Base-by-base conservation (phyloP, 2,113 vertebrate genomes). In the Melanotaenia duboulayi region DNA sequence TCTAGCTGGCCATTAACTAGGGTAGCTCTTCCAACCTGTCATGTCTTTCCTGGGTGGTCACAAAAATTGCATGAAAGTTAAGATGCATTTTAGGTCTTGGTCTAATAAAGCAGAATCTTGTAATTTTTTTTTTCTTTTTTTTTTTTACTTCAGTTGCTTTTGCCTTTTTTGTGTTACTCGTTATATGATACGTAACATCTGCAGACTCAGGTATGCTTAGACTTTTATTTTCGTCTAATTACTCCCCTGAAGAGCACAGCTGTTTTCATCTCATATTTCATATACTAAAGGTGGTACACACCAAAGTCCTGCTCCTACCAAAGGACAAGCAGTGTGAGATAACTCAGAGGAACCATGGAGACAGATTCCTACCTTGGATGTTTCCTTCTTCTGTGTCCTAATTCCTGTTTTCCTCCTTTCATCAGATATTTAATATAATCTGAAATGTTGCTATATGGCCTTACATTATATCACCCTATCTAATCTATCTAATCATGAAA, bases 281-380 rank as follows among this genome's bases (percentile, higher is more conserved):
- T 66, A 70, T 12, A 51, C 62, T 59, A 64, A 70, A 78, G 76
- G 40, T 50, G 42, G 50, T 46, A 44, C 12, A 56, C 39, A 64
- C 44, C 58, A 76, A 71, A 79, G 65, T 60, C 48, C 39, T 50
- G 51, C 40, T 58, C 58, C 50, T 83, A 83, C 76, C 72, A 76
- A 59, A 74, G 9, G 20, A 78, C 76, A 66, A 59, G 66, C 32
- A 20, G 40, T 52, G 40, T 16, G 56, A 65, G 11, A 81, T 67
- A 77, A 79, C 48, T 73, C 61, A 52, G 58, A 60, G 66, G 65
- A 80, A 68, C 23, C 78, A 28, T 63, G 42, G 60, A 62, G 42
- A 66, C 56, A 44, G 4, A 59, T 52, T 61, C 28, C 57, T n/a
- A 4, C 37, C 3, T 1, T 65, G 68, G 51, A 32, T 55, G 48